Base-by-base conservation (phyloP, 2,797 vertebrate species). In the Psittacula echo region DNA sequence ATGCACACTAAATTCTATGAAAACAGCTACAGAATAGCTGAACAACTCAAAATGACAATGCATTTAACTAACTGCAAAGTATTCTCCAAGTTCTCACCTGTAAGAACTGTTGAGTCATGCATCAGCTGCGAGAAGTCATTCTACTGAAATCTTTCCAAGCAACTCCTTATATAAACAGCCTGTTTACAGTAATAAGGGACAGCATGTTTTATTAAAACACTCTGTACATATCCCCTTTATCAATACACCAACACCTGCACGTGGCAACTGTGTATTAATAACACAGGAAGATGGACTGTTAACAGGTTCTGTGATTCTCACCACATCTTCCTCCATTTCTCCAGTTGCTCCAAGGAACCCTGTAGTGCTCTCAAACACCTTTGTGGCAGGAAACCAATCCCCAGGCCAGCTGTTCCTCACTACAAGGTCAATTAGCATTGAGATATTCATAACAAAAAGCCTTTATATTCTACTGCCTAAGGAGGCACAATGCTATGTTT, bases 401-500 rank as follows among this genome's bases (percentile, higher is more conserved):
- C 76, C 68, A 77, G 41, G 30, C 78, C 94, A 95, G 82, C 76
- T 51, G 81, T 79, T 92, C 65, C 30, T 76, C 83, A 10, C 41
- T 41, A 3, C 44, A 53, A 64, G 48, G 79, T 42, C 72, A 67
- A 80, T 67, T 51, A 67, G 41, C 0, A 44, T 18, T 6, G n/a
- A 64, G 29, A 26, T 41, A 51, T 22, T 60, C 9, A 6, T 5
- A 29, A 11, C 7, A 45, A 58, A 81, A 56, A 64, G 11, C 1
- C 53, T 34, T 61, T 14, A 29, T 7, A 23, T 10, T 62, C 30
- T 34, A 4, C 22, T 72, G 58, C 9, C 37, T 37, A 42, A 68
- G 39, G 26, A 68, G 37, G n/a, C 10, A 51, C 9, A 58, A 34
- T 3, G n/a, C 4, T 16, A 14, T 2, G 6, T 15, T 77, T 37